Evolutionary conservation across 2,888 invertebrate genomes (phyloP).

Genomic region (Agrochola lota): DNA sequence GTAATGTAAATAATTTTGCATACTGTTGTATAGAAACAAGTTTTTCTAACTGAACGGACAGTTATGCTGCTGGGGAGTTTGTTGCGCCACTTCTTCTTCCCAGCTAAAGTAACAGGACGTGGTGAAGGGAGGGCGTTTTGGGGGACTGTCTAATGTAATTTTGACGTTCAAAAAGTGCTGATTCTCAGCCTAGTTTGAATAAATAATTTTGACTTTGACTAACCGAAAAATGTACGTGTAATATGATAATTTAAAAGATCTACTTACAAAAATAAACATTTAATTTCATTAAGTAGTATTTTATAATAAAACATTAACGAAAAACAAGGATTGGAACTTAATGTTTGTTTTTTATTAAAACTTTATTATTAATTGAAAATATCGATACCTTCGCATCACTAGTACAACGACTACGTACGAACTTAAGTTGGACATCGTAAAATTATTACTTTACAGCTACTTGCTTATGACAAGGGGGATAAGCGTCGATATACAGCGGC

Average conservation of each 20-base stretch:
- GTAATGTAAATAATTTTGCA: no score
- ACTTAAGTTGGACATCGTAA: conserved; percentile 80
- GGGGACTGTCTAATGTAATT: no score
- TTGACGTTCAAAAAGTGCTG: no score
- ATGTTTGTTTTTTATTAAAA: not conserved
- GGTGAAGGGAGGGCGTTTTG: no score
- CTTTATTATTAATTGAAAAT: conserved; percentile 4
- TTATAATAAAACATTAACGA: not conserved
- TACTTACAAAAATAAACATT: not conserved
- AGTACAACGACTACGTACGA: conserved; percentile 59
- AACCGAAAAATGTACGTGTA: not conserved
- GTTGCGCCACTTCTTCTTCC: no score
- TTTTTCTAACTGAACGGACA: no score
- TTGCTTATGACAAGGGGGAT: conserved; percentile 79
- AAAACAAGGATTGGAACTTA: not conserved
- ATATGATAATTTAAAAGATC: not conserved
- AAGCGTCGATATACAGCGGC: conserved; percentile 75
- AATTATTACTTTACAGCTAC: conserved; percentile 81
- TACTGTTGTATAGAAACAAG: no score
- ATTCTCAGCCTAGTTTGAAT: no score
- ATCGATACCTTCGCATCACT: conserved; percentile 56
- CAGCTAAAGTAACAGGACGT: no score
- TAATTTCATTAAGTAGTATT: not conserved
- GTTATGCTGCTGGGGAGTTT: no score
- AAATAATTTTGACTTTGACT: not conserved